Percentiles rank a stretch among this genome's conserved stretches.
Evolutionary conservation across 2,113 vertebrate species (phyloP).

Genomic region (Condylura cristata): DNA sequence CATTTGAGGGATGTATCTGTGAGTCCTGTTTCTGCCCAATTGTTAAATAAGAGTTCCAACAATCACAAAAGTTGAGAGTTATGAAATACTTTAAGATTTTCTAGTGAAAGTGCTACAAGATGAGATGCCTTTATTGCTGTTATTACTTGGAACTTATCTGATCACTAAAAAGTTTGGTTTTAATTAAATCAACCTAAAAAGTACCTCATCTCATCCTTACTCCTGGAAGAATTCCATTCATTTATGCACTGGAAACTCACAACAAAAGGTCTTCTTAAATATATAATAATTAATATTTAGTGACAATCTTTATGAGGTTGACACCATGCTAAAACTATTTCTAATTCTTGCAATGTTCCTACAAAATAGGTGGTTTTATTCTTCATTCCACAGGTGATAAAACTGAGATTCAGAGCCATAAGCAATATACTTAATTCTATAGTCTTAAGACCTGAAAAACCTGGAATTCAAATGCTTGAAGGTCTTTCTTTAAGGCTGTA

Average conservation of each 20-base stretch:
- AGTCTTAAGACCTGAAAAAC: background rate
- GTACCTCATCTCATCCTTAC: slow-evolving; percentile 25
- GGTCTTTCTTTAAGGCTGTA: background rate
- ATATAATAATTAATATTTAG: slow-evolving; percentile 43
- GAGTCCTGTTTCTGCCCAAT: slow-evolving; percentile 40
- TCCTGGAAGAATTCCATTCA: slow-evolving; percentile 21
- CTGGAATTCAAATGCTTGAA: background rate
- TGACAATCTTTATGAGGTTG: background rate
- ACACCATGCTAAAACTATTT: slow-evolving; percentile 31
- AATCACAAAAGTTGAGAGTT: slow-evolving; percentile 12
- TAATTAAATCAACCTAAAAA: slow-evolving; percentile 47
- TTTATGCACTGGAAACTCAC: slow-evolving; percentile 47
- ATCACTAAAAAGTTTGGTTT: slow-evolving; percentile 67
- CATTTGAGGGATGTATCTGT: slow-evolving; percentile 8
- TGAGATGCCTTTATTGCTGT: slow-evolving; percentile 30
- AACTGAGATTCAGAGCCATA: background rate
- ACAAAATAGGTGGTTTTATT: slow-evolving; percentile 3
- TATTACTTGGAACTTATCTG: slow-evolving; percentile 7
- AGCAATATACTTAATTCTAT: background rate
- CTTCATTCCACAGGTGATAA: slow-evolving; percentile 17
- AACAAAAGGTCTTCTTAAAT: slow-evolving; percentile 60
- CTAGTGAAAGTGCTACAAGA: background rate
- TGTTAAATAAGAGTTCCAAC: slow-evolving; percentile 39
- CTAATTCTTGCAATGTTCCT: slow-evolving; percentile 42
- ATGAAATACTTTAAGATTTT: slow-evolving; percentile 40